Base-by-base conservation (phyloP, 2,888 invertebrate species). In the Caenorhabditis doughertyi region DNA sequence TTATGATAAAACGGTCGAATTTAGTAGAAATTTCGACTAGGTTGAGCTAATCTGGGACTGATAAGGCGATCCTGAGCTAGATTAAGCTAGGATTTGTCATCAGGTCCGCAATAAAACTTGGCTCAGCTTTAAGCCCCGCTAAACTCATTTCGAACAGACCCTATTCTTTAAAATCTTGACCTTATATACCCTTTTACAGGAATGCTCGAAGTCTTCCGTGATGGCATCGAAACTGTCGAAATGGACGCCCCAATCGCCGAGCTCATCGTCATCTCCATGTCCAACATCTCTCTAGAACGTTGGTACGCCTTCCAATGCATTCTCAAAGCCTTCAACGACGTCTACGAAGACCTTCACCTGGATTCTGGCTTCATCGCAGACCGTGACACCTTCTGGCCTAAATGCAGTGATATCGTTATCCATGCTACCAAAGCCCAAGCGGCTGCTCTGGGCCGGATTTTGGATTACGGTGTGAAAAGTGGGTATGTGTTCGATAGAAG, bases 251-350 rank as follows among this genome's bases (percentile, higher is more conserved):
- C 90, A 18, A 85, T 91, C 67, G 87, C 87, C n/a, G 91, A 91
- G 84, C 71, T 91, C 83, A 79, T 91, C 16, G 87, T 91, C 44
- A 91, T 89, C 47, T 88, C 87, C 16, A 76, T 91, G 58, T 89
- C 90, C 5, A 76, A 84, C 21, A 68, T 91, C 35, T 88, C 89
- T 35, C 79, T 91, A 58, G 84, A 90, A 44, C 83, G 88, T 7
- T 91, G 91, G 90, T 90, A 89, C 83, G 89, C 91, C 13, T 91
- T 89, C 80, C 90, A 89, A 64, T 90, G 91, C 79, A 89, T 85
- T 76, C 84, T 91, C 84, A 89, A 91, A 79, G 90, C 87, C 7
- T 81, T 85, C 72, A 84, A 88, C 65, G 86, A 79, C 13, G 71
- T 79, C 72, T 83, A 83, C 35, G 72, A 74, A 16, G 79, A 79